phyloP scores from a whole-genome alignment of 2,888 invertebrate species.

The Proisotoma minuta region DNA sequence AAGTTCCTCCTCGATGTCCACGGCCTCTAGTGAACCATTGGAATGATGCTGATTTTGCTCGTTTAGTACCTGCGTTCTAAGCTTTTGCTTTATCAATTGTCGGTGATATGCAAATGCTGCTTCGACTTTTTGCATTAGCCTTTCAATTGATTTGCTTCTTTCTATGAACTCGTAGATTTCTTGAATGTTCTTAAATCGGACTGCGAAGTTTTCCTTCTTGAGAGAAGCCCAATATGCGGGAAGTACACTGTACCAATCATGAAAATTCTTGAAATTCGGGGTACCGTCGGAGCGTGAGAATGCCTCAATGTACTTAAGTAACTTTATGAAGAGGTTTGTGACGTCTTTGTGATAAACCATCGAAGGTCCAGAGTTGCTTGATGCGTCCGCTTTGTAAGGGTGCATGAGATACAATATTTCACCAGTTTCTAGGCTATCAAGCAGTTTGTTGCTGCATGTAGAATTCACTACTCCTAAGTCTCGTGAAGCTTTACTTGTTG shows the following conservation, averaged over 20 bases:
- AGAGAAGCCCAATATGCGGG: not conserved
- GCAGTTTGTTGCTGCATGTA: not conserved
- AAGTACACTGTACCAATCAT: not conserved
- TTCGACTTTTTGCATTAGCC: not conserved
- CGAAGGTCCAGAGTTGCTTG: not conserved
- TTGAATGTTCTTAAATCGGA: not conserved
- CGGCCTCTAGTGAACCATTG: no score
- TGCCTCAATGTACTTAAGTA: not conserved
- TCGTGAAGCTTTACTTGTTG: not conserved
- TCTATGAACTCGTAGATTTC: not conserved
- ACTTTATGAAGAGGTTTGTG: not conserved
- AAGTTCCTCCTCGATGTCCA: no score
- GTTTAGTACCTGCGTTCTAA: no score
- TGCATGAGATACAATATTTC: not conserved
- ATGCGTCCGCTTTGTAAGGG: not conserved
- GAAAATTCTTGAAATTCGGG: no score
- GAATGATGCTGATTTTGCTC: no score
- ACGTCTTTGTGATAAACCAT: not conserved
- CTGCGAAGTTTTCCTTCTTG: not conserved
- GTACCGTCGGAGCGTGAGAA: no score
- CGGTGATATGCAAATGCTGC: not conserved
- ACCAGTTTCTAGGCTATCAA: not conserved
- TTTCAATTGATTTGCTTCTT: not conserved
- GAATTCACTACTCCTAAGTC: not conserved
- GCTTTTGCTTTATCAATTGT: no score